phyloP scores from a whole-genome alignment of 2,888 invertebrate species.

The Morpho deidamia region DNA sequence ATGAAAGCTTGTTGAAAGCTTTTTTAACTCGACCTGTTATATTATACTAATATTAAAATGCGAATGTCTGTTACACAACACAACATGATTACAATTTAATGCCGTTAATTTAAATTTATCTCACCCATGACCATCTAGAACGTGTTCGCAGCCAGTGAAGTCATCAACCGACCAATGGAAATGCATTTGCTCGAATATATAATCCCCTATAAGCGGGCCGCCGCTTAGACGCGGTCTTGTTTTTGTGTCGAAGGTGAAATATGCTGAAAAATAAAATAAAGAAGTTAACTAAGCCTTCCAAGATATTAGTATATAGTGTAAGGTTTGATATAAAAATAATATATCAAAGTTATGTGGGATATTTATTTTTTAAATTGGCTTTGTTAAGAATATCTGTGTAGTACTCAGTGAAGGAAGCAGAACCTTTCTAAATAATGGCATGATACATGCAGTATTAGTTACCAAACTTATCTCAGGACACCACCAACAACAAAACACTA shows the following conservation, averaged over 20 bases:
- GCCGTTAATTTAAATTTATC: conserved; percentile 24
- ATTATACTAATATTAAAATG: too few species aligned
- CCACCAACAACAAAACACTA: too few species aligned
- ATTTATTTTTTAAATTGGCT: background rate
- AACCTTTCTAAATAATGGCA: background rate
- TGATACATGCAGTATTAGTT: background rate
- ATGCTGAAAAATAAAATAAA: conserved; percentile 59
- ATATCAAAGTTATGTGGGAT: background rate
- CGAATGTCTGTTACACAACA: too few species aligned
- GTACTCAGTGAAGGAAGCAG: too few species aligned
- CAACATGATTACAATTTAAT: too few species aligned
- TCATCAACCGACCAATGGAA: conserved; percentile 89
- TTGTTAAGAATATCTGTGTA: too few species aligned
- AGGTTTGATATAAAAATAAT: background rate
- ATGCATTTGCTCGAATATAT: conserved; percentile 87
- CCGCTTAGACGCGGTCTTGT: conserved; percentile 80
- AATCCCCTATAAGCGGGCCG: conserved; percentile 82
- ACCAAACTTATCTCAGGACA: too few species aligned
- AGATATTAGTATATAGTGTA: background rate
- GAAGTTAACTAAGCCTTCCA: background rate
- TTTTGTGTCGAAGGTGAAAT: conserved; percentile 79
- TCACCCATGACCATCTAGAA: conserved; percentile 83
- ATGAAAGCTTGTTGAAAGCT: too few species aligned
- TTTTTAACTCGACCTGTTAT: too few species aligned
- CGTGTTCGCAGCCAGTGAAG: conserved; percentile 88